phyloP scores from a whole-genome alignment of 2,888 invertebrate genomes.

The Pterostichus niger region DNA sequence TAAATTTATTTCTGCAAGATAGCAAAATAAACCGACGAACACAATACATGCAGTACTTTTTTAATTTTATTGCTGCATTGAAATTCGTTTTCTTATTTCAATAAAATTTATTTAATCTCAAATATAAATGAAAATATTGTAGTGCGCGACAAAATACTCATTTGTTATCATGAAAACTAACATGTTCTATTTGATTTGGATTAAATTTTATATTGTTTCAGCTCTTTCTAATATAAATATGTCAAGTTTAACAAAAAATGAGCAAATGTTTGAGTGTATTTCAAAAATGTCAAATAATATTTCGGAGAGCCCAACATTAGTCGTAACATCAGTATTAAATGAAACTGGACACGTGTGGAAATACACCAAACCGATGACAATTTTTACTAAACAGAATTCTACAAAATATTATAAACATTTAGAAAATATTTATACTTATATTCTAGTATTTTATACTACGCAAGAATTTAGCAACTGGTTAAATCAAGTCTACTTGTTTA shows the following conservation, averaged over 20 bases:
- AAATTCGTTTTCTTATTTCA: no score
- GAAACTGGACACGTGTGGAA: neutral
- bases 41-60: no score
- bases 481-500: neutral
- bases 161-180: no score
- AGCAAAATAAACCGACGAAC: no score
- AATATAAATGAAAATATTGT: no score
- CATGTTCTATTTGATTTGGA: no score
- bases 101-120: no score
- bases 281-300: constrained; percentile 10
- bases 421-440: neutral
- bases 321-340: neutral
- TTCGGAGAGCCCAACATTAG: neutral
- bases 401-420: neutral
- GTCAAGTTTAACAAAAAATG: neutral
- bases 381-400: neutral
- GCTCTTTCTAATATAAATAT: no score
- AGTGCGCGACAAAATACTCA: no score
- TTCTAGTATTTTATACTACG: constrained; percentile 12
- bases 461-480: constrained; percentile 14
- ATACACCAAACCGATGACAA: neutral
- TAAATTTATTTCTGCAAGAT: no score
- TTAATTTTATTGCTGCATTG: no score
- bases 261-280: neutral
- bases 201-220: no score